Base-by-base conservation (phyloP, 2,797 vertebrate species). In the Enteromius afrohamiltoni region DNA sequence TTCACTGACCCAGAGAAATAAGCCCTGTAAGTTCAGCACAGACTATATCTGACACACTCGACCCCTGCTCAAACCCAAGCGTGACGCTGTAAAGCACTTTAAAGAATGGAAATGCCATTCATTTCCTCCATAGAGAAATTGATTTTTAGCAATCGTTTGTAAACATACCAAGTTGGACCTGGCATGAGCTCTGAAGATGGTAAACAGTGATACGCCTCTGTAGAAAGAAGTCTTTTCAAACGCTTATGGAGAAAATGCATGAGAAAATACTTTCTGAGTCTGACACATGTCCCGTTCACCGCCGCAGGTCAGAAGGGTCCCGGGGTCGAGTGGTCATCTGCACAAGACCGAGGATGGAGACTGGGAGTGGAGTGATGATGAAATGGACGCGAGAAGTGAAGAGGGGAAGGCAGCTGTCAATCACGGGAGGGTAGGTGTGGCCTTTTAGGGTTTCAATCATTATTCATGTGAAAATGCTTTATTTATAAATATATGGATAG, bases 321-420 rank as follows among this genome's bases (percentile, higher is more conserved):
- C 98, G 0, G 98, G 98, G 86, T 99, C 98, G 74, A 99, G 98
- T 1, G 97, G 98, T 71, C 97, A 98, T 88, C 95, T 99, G 80
- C 97, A 99, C 93, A 99, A 99, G 93, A 99, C 97, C 0, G 98
- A 98, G 91, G 97, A 99, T 40, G 98, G 97, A 19, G 98, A 98
- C 87, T 99, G 98, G 98, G 98, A 99, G 90, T 99, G 98, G 98
- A 99, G 98, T 17, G 98, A 99, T 4, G 97, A 99, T 1, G 98
- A 99, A 92, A 94, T 99, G 95, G 97, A 99, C 64, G 97, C 97
- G 83, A 95, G 95, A 87, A 99, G 96, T 0, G 96, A 97, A 86
- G 98, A 99, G 91, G 97, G 96, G 77, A 97, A 96, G 90, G 97
- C 96, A 3, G 96, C 97, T 1, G 95, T 96, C 91, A 97, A 94